Evolutionary conservation across 2,888 invertebrate genomes (phyloP).

Genomic region (Isoperla grammatica): DNA sequence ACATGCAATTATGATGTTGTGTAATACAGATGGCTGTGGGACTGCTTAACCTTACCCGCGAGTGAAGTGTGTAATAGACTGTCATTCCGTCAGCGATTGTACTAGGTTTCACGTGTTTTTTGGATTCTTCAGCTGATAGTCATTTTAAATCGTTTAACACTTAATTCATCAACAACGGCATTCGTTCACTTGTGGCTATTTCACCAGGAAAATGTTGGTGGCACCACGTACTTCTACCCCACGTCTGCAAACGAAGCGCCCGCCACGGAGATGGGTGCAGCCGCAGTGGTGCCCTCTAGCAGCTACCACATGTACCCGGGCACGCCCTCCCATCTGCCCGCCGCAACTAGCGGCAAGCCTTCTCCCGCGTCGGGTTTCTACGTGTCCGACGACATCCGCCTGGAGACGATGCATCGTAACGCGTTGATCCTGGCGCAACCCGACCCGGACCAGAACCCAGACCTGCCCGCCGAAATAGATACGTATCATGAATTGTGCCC

Average conservation of each 20-base stretch:
- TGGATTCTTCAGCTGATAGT: no score
- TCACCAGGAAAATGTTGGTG: conserved; percentile 81
- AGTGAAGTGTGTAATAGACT: no score
- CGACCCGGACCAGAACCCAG: conserved; percentile 63
- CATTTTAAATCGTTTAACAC: no score
- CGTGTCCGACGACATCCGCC: conserved; percentile 75
- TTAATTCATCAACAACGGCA: no score
- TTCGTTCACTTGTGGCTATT: no score
- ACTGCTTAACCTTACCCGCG: no score
- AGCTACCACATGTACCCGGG: conserved; percentile 57
- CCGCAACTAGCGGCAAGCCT: conserved; percentile 29
- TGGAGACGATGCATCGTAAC: conserved; percentile 71
- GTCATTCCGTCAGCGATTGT: no score
- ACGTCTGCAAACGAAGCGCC: conserved; percentile 44
- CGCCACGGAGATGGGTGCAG: conserved; percentile 26
- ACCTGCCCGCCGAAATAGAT: conserved; percentile 82
- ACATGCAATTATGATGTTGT: no score
- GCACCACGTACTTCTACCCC: conserved; percentile 91
- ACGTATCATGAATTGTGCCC: conserved; percentile 85
- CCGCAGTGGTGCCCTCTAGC: conserved; percentile 20
- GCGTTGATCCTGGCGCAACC: conserved; percentile 67
- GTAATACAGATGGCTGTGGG: no score
- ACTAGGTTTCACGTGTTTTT: no score
- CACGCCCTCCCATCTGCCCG: conserved; percentile 55
- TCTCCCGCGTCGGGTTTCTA: conserved; percentile 61